Conservation (phyloP, 2,113 vertebrate species). For the Erpornis zantholeuca region DNA sequence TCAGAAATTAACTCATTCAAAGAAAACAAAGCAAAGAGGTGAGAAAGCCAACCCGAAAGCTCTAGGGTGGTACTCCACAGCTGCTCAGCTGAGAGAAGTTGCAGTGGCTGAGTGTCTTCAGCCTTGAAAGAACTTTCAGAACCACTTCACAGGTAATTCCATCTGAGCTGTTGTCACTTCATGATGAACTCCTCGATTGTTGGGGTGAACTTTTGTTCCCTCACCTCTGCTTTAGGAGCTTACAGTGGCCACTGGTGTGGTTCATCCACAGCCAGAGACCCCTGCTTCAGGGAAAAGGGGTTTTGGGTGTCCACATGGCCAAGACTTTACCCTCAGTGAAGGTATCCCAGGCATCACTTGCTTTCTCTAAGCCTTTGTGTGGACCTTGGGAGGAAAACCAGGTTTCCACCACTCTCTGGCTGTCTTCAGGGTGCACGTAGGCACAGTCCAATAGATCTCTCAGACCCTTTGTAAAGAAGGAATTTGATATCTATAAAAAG, state of each 20-base stretch:
- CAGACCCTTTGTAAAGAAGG: neutral
- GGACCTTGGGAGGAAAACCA: neutral
- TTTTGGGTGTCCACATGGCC: neutral
- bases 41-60: neutral
- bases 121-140: neutral
- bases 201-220: neutral
- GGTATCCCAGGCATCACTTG: neutral
- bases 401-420: neutral
- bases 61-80: neutral
- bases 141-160: neutral
- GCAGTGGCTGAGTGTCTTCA: neutral
- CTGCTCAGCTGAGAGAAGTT: neutral
- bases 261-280: neutral
- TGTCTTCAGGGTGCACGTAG: neutral
- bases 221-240: neutral
- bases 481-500: neutral
- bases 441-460: neutral
- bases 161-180: neutral
- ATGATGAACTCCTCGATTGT: rapidly evolving
- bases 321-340: neutral
- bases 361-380: neutral
- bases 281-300: neutral
- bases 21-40: neutral
- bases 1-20: neutral
- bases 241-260: neutral